Conservation (phyloP, 1,140 invertebrate species). For the Orchestia grillus region DNA sequence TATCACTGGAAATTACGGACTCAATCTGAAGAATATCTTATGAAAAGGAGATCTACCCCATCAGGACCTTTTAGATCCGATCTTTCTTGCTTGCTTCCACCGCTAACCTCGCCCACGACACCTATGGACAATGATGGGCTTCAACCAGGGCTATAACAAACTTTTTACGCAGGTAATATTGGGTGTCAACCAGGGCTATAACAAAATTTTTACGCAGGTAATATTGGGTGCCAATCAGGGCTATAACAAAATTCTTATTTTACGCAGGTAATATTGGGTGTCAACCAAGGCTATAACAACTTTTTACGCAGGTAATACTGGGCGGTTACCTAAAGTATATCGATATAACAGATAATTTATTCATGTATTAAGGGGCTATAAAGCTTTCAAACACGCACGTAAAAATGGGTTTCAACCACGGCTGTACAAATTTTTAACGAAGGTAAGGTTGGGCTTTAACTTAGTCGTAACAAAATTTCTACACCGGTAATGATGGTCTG, state of each 20-base stretch:
- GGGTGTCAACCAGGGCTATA: conserved; percentile 52
- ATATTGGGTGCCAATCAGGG: conserved; percentile 45
- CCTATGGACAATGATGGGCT: conserved; percentile 54
- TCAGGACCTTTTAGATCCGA: not conserved
- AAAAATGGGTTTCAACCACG: conserved; percentile 25
- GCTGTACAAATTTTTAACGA: too few species aligned
- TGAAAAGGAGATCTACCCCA: not conserved
- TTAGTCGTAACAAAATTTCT: too few species aligned
- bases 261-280: conserved; percentile 36
- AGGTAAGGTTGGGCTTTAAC: too few species aligned
- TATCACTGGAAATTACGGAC: not conserved
- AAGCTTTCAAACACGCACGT: too few species aligned
- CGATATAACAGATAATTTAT: too few species aligned
- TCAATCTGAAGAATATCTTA: not conserved
- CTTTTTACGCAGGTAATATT: too few species aligned
- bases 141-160: conserved; percentile 55
- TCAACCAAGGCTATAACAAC: conserved; percentile 53
- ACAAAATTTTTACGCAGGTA: too few species aligned
- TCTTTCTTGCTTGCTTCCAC: not conserved
- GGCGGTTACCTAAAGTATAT: too few species aligned
- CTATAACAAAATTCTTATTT: too few species aligned
- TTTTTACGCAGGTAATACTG: too few species aligned
- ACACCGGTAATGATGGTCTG: too few species aligned
- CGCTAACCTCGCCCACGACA: not conserved
- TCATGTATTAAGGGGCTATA: too few species aligned